These are phyloP conservation scores for Cebidichthys violaceus DNA, from an alignment of 2,113 vertebrate genomes.

Conservation along the genomic window DNA sequence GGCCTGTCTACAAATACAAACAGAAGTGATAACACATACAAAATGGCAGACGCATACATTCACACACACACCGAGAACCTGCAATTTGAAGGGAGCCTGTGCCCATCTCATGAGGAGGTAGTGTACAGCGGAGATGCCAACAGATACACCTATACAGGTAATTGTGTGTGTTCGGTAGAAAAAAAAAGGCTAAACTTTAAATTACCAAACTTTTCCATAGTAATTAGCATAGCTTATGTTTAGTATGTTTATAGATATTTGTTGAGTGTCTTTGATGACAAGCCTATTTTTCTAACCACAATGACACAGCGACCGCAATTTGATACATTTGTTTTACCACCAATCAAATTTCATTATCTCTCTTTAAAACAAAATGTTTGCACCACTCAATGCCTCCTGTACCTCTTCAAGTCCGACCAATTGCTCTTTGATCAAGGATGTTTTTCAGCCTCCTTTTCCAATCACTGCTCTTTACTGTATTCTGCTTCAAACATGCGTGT, in stretches of 20 bases:
- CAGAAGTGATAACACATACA: constrained; percentile 37
- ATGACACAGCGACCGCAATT: not conserved
- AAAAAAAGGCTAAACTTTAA: not conserved
- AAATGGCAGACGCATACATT: constrained; percentile 31
- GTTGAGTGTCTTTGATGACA: not conserved
- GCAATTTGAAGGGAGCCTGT: constrained; percentile 64
- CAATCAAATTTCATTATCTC: not conserved
- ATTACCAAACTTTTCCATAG: not conserved
- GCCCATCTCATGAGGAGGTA: constrained; percentile 83
- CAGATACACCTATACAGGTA: constrained; percentile 88
- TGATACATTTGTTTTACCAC: not conserved
- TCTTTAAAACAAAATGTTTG: not conserved
- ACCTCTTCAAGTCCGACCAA: not conserved
- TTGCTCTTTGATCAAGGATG: not conserved
- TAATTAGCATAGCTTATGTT: not conserved
- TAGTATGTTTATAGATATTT: too few relatives aligned
- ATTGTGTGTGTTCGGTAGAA: not conserved
- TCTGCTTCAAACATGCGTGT: not conserved
- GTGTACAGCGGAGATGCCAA: constrained; percentile 82
- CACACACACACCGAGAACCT: not conserved
- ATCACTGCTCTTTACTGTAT: not conserved
- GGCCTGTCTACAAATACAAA: constrained; percentile 5
- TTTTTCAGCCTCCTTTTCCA: not conserved
- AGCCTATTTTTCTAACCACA: not conserved
- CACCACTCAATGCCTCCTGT: not conserved